phyloP scores from a whole-genome alignment of 2,888 invertebrate species.

The Eutolmus rufibarbis region DNA sequence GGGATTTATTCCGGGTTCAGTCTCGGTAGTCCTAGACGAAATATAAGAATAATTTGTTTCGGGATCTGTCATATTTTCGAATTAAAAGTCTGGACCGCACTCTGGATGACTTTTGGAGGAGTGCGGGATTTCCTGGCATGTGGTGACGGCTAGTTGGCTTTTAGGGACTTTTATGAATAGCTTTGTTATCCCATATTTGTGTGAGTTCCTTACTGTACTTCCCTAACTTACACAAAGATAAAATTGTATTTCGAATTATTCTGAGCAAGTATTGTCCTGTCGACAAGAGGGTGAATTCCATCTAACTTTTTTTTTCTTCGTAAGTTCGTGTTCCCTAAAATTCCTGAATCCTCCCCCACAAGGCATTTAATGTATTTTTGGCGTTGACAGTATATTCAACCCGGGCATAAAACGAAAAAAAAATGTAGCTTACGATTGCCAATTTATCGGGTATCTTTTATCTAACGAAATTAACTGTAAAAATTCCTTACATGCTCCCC shows the following conservation, averaged over 20 bases:
- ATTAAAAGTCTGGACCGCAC: background rate
- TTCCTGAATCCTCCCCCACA: background rate
- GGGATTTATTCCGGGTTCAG: background rate
- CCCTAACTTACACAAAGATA: background rate
- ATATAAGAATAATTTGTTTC: background rate
- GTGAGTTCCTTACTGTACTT: background rate
- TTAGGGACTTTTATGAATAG: background rate
- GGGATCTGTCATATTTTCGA: background rate
- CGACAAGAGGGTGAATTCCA: background rate
- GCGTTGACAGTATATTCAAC: background rate
- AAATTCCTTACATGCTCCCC: background rate
- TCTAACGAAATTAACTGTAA: conserved; percentile 9
- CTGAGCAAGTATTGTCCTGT: background rate
- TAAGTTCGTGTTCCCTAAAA: background rate
- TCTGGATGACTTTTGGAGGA: background rate
- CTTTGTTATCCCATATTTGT: background rate
- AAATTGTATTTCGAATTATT: background rate
- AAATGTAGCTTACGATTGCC: background rate
- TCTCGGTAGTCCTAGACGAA: background rate
- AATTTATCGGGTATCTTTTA: background rate
- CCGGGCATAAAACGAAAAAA: background rate
- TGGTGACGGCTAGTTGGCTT: background rate
- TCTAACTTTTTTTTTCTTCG: background rate
- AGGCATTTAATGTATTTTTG: background rate
- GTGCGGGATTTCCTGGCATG: background rate